Conservation (phyloP, 2,797 vertebrate genomes). For the Mus minutoides region DNA sequence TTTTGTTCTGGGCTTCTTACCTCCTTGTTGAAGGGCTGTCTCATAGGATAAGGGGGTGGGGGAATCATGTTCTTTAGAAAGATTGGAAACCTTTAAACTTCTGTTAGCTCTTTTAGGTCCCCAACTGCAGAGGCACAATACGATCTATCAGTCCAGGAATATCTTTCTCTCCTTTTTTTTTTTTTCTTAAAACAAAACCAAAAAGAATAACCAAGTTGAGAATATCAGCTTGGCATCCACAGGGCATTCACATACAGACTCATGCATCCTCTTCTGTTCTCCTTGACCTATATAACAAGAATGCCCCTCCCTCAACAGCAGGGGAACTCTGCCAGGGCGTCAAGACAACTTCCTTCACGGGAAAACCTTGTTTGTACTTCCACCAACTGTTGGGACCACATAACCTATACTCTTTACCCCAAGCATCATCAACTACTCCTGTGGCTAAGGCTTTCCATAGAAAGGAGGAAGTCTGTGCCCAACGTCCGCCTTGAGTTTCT, state of each 20-base stretch:
- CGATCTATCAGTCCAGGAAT: neutral
- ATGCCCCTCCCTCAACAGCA: neutral
- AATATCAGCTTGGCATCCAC: neutral
- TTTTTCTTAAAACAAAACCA: too few species aligned
- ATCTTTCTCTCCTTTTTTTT: neutral
- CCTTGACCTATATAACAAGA: neutral
- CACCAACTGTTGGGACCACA: neutral
- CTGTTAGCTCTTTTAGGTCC: neutral
- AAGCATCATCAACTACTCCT: neutral
- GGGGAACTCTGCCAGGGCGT: neutral
- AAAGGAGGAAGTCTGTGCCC: neutral
- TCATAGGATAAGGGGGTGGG: neutral
- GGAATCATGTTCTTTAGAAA: neutral
- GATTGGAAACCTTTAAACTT: neutral
- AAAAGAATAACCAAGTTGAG: neutral
- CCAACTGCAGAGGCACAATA: neutral
- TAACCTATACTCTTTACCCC: neutral
- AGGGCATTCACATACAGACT: neutral
- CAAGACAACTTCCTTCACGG: neutral
- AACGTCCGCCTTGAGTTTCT: neutral
- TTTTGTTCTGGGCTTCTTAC: neutral
- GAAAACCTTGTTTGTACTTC: neutral
- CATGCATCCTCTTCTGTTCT: too few species aligned
- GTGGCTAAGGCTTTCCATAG: neutral
- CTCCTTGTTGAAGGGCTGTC: neutral